Conservation (phyloP, 1,140 invertebrate genomes). For the Neodiprion lecontei region DNA sequence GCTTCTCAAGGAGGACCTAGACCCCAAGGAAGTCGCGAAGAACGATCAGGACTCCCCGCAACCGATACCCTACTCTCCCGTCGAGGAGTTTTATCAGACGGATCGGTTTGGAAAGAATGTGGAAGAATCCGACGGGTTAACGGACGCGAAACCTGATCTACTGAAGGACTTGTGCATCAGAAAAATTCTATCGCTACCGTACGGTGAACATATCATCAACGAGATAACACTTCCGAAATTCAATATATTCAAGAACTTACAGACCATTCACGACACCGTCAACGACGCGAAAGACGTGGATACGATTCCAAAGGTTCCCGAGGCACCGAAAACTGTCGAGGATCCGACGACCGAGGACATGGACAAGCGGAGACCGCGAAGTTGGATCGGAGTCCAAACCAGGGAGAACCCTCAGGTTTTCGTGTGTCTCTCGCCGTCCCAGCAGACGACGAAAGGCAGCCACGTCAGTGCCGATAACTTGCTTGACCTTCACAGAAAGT, state of each 20-base stretch:
- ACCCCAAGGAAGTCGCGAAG: slow-evolving; percentile 19
- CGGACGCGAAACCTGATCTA: slow-evolving; percentile 37
- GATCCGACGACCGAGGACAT: slow-evolving; percentile 45
- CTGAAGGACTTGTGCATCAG: slow-evolving; percentile 68
- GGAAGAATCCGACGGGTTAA: slow-evolving; percentile 19
- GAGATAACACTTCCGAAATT: slow-evolving; percentile 69
- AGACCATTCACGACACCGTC: slow-evolving; percentile 37
- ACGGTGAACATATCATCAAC: slow-evolving; percentile 69
- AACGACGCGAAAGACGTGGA: slow-evolving; percentile 14
- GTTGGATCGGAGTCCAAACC: slow-evolving; percentile 68
- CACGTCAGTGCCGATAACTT: slow-evolving; percentile 64
- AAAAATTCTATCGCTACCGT: slow-evolving; percentile 69
- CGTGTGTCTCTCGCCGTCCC: slow-evolving; percentile 75
- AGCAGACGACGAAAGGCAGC: slow-evolving; percentile 64
- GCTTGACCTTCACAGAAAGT: slow-evolving; percentile 73
- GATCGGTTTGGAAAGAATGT: neutral
- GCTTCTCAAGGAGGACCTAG: slow-evolving; percentile 22
- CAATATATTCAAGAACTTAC: slow-evolving; percentile 63
- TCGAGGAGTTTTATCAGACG: slow-evolving; percentile 43
- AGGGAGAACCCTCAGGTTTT: slow-evolving; percentile 66
- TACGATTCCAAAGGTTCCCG: slow-evolving; percentile 15
- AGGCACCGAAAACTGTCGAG: slow-evolving; percentile 25
- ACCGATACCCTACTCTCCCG: slow-evolving; percentile 38
- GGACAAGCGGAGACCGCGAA: slow-evolving; percentile 51
- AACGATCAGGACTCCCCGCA: slow-evolving; percentile 29